Conservation (phyloP, 2,113 vertebrate species). For the Vulpes lagopus region DNA sequence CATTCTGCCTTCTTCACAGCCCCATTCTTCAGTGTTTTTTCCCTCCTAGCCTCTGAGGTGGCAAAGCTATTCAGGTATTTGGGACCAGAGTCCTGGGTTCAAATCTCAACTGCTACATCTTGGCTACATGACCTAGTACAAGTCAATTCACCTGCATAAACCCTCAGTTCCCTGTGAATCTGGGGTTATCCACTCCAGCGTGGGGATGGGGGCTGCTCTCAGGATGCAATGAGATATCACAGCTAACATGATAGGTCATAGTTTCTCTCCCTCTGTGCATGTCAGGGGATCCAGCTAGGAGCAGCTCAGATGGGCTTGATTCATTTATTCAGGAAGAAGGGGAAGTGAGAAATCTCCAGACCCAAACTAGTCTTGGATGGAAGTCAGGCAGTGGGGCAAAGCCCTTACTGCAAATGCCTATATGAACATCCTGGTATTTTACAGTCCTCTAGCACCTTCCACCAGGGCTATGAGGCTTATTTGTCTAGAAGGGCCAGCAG, state of each 20-base stretch:
- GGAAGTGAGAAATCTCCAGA: slow-evolving; percentile 51
- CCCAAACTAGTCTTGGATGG: background rate
- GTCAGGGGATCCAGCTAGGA: background rate
- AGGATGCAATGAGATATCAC: background rate
- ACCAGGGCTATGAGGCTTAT: background rate
- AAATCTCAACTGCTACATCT: background rate
- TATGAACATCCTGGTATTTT: slow-evolving; percentile 73
- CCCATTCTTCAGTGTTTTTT: background rate
- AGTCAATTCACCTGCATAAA: background rate
- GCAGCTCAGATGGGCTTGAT: slow-evolving; percentile 3
- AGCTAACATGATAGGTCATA: background rate
- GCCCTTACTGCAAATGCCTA: background rate
- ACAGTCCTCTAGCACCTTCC: slow-evolving; percentile 65
- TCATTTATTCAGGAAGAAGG: slow-evolving; percentile 50
- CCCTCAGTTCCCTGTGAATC: background rate
- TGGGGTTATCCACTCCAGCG: background rate
- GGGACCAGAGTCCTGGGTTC: background rate
- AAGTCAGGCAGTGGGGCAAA: slow-evolving; percentile 47
- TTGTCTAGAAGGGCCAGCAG: background rate
- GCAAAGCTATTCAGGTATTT: background rate
- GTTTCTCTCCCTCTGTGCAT: background rate
- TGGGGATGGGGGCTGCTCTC: background rate
- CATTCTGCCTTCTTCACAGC: background rate
- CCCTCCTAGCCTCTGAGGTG: background rate
- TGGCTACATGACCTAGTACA: background rate